Percentiles rank a stretch among this genome's conserved stretches.
phyloP scores from a whole-genome alignment of 2,888 invertebrate genomes.

The Cantharis flavilabris region DNA sequence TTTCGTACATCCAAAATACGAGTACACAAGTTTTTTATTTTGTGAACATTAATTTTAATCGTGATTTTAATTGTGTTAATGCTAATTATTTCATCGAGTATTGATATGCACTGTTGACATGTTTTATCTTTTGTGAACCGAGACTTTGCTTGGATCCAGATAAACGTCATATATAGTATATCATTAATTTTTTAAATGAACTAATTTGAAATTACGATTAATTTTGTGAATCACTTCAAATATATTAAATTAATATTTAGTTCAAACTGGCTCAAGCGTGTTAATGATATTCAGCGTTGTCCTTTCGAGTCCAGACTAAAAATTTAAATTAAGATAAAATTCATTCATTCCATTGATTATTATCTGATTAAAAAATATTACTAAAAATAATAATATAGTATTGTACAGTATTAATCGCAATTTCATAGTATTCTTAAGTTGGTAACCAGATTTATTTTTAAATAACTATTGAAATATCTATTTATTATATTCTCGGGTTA shows the following conservation, averaged over 20 bases:
- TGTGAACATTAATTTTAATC: background rate
- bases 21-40: background rate
- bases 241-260: background rate
- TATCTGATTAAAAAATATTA: background rate
- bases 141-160: slow-evolving; percentile 21
- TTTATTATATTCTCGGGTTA: background rate
- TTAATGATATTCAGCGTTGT: background rate
- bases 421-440: background rate
- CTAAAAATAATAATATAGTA: too few species aligned
- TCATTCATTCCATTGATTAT: background rate
- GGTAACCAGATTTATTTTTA: background rate
- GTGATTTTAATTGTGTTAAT: background rate
- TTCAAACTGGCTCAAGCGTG: background rate
- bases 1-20: background rate
- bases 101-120: slow-evolving; percentile 48
- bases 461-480: too few species aligned
- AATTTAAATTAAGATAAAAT: background rate
- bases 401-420: too few species aligned
- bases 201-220: background rate
- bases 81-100: slow-evolving; percentile 19
- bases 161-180: slow-evolving; percentile 5
- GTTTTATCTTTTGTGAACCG: slow-evolving; percentile 12
- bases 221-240: background rate
- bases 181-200: background rate
- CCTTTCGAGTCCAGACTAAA: background rate